phyloP scores from a whole-genome alignment of 2,113 vertebrate species.

The Eptatretus burgeri region DNA sequence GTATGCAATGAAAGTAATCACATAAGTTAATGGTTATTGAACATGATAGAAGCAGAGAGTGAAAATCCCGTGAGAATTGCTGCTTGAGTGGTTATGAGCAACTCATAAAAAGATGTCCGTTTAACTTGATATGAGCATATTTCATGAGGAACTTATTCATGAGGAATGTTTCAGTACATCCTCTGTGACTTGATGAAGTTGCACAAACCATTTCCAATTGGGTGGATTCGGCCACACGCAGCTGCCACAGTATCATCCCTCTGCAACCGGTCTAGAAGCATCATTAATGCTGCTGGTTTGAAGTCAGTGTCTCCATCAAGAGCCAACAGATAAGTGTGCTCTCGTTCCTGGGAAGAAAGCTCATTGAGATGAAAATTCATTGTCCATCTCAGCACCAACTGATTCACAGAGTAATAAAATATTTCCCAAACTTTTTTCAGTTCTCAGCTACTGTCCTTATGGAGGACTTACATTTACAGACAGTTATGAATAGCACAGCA shows the following conservation, averaged over 20 bases:
- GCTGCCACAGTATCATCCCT: slow-evolving; percentile 30
- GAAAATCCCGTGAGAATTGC: no score
- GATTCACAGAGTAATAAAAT: slow-evolving; percentile 15
- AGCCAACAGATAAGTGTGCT: slow-evolving; percentile 28
- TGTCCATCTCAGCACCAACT: slow-evolving; percentile 21
- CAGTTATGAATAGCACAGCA: no score
- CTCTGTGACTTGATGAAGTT: no score
- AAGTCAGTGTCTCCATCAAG: slow-evolving; percentile 39
- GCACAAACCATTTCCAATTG: slow-evolving; percentile 27
- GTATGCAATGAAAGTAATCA: background rate
- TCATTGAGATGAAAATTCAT: slow-evolving; percentile 13
- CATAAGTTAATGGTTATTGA: background rate
- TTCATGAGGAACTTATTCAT: no score
- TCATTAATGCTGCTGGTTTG: slow-evolving; percentile 25
- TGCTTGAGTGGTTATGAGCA: no score
- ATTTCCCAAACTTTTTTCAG: slow-evolving; percentile 17
- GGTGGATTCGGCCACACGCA: slow-evolving; percentile 36
- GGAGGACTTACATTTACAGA: slow-evolving; percentile 1
- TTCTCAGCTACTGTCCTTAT: slow-evolving; percentile 15
- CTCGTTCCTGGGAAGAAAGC: slow-evolving; percentile 12
- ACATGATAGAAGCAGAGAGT: no score
- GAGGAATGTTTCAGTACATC: no score
- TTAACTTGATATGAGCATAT: no score
- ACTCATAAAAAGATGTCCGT: no score
- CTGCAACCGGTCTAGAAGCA: slow-evolving; percentile 28